Base-by-base conservation (phyloP, 92 coral and sea anemone species). In the Blastomussa wellsi region DNA sequence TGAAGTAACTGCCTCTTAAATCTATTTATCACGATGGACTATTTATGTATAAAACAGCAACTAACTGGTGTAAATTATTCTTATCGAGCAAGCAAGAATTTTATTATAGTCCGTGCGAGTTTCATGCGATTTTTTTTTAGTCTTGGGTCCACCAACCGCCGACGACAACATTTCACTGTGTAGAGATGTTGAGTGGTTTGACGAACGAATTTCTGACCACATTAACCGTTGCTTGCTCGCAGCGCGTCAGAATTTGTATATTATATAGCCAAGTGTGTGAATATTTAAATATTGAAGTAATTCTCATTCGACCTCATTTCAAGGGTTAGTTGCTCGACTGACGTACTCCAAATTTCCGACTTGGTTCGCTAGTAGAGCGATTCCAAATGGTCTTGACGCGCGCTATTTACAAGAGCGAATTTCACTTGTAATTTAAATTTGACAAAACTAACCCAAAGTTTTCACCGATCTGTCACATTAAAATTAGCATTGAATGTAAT, bases 371-470 rank as follows among this genome's bases (percentile, higher is more conserved):
- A 36, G 47, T 15, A 37, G 76, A 52, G 83, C 59, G 69, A 77
- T 17, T 51, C 78, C 64, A 74, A 62, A 55, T 52, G 24, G n/a
- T 52, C 72, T 52, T 71, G 72, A 71, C 74, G 72, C 57, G 64
- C 75, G 44, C 86, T 90, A 90, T 92, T 91, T 91, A 84, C 86
- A 53, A 88, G 88, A 85, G 94, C 80, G 88, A 86, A 86, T 69
- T 88, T 87, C 90, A 90, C 91, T 94, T 90, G 95, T 94, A 92
- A 92, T 87, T 92, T 82, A 82, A 88, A 84, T 90, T 92, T 86
- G 95, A 94, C 98, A 94, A 94, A 94, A 90, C 98, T 94, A 84
- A 94, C 95, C 91, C 88, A 80, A 92, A 75, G 92, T 82, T 92
- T 90, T 92, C 89, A 93, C 87, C 88, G 86, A 92, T 78, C 88